Base-by-base conservation (phyloP, 2,888 invertebrate species). In the Drosophila picticornis region DNA sequence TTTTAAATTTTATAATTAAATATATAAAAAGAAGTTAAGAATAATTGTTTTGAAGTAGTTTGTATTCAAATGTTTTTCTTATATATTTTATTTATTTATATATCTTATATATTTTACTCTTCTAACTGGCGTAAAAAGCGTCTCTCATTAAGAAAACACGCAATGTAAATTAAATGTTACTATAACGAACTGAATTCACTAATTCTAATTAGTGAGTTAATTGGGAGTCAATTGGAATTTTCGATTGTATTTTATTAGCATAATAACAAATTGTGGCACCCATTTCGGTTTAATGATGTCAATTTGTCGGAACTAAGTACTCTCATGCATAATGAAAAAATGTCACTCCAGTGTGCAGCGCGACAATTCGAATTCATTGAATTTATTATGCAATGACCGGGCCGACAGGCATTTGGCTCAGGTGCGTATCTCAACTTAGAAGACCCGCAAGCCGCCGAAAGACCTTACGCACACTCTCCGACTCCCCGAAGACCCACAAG, bases 281-380 rank as follows among this genome's bases (percentile, higher is more conserved):
- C 64, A 56, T 64, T 75, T 55, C 29, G 40, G 52, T 36, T 46
- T 58, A 66, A 70, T 68, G 61, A 32, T 63, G 62, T 66, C 62
- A 64, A 70, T 55, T 73, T 59, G 75, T 75, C 60, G 76, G 58
- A 69, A 19, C 67, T 31, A 57, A 80, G 67, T 52, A 50, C 59
- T 69, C 80, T 69, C 80, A 85, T 90, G 67, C 74, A 72, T 88
- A 84, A 90, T 80, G 62, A 62, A 63, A 50, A 36, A 48, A 51
- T 59, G 60, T 27, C 50, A 56, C 65, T 51, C 4, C n/a, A 40
- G 19, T 52, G 57, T 57, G 69, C 72, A 57, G 46, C 27, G 65
- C 43, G 56, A 55, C 72, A 68, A 64, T 72, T 77, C n/a, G 55
- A 68, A 64, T 75, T 70, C 60, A 75, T 64, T 76, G 63, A 55